phyloP scores from a whole-genome alignment of 1,140 invertebrate species.

The Spodoptera frugiperda region DNA sequence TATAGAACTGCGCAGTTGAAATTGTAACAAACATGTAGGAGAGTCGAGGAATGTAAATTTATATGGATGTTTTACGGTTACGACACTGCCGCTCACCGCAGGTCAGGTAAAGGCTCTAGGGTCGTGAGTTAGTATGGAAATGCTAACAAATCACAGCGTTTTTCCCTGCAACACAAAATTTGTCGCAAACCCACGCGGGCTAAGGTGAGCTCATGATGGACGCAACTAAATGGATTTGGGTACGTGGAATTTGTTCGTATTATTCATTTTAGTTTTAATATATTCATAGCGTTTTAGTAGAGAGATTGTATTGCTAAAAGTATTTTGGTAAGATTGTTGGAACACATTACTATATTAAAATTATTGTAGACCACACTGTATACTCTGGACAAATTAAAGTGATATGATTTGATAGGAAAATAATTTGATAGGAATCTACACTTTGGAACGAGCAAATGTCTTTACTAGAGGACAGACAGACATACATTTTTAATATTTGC shows the following conservation, averaged over 20 bases:
- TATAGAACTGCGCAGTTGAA: conserved; percentile 10
- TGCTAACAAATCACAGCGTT: conserved; percentile 41
- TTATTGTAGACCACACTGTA: too few species aligned
- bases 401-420: too few species aligned
- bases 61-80: conserved; percentile 29
- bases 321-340: background rate
- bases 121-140: conserved; percentile 44
- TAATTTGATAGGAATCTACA: too few species aligned
- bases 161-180: conserved; percentile 35
- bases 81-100: conserved; percentile 23
- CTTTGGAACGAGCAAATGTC: too few species aligned
- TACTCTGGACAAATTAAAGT: too few species aligned
- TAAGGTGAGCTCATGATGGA: conserved; percentile 14
- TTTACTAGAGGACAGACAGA: too few species aligned
- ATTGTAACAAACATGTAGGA: background rate
- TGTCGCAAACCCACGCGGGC: conserved; percentile 14
- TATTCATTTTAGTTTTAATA: conserved; percentile 7
- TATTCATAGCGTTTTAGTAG: background rate
- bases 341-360: too few species aligned
- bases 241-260: conserved; percentile 6
- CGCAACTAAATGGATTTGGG: conserved; percentile 16
- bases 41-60: conserved; percentile 25
- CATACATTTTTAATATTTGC: too few species aligned
- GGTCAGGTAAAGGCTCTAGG: conserved; percentile 20
- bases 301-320: background rate